Base-by-base conservation (phyloP, 2,888 invertebrate species). In the Cremastinae sp. region DNA sequence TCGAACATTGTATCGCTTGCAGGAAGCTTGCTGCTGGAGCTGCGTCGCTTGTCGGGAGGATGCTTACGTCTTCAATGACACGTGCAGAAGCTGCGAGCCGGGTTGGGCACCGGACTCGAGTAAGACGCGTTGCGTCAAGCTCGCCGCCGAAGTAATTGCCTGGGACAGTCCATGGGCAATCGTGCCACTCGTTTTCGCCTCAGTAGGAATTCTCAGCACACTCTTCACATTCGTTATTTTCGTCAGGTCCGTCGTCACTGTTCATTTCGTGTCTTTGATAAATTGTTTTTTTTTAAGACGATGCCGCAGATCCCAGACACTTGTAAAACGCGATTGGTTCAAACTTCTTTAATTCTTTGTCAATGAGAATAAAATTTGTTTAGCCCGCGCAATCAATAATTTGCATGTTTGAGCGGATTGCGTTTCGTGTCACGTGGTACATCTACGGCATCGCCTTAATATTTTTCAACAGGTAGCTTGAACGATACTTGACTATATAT, bases 11-110 rank as follows among this genome's bases (percentile, higher is more conserved):
- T 9, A 4, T 41, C 4, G 9, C 41, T 5, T 47, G 8, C 8
- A 92, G 92, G 92, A 92, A 85, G 91, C 92, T 64, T 94, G 94
- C 84, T 94, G 94, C 84, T 95, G 94, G 94, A 92, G 92, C 34
- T 95, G 94, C 87, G 92, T 94, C 28, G 90, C 92, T 1, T 95
- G 94, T 85, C 90, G 92, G 36, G 93, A 92, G 65, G 92, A 92
- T 77, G 92, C 93, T 20, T 93, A 91, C 82, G 92, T 92, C 9
- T 91, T 91, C 84, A 93, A 93, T 85, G 92, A 92, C 84, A 93
- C 92, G 1, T 94, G 93, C 84, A 86, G 88, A 38, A 89, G 91
- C 5, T 94, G 94, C 82, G 87, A 88, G 16, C 90, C 91, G 10
- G 93, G 93, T 3, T 92, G 90, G 81, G 91, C 91, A 1, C 92